phyloP scores from a whole-genome alignment of 2,797 vertebrate species.

The Neosilurus hyrtlii region DNA sequence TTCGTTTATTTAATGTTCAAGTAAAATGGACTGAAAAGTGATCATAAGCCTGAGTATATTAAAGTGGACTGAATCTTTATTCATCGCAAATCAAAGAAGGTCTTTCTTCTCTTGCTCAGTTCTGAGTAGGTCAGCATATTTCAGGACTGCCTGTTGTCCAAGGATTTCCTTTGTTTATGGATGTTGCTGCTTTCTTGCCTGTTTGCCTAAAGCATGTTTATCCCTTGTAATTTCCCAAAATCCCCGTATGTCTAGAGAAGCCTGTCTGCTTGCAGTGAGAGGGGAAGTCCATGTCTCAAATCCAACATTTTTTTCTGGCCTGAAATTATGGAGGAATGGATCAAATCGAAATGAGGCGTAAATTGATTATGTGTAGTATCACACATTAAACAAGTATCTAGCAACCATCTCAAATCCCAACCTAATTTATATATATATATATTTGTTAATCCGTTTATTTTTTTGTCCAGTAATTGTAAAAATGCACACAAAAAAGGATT shows the following conservation, averaged over 20 bases:
- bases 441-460: neutral
- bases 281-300: conserved; percentile 3
- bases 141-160: conserved; percentile 4
- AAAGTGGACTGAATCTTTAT: neutral
- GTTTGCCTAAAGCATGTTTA: conserved; percentile 46
- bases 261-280: conserved; percentile 6
- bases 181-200: conserved; percentile 38
- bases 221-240: conserved; percentile 43
- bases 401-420: neutral
- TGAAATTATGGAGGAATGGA: neutral
- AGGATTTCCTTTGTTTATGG: conserved; percentile 53
- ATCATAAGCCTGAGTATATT: neutral
- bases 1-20: neutral
- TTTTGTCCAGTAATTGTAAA: neutral
- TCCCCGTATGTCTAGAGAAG: conserved; percentile 39
- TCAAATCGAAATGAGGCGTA: neutral
- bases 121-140: conserved; percentile 30
- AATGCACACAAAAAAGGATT: neutral
- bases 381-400: neutral
- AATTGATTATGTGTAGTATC: neutral
- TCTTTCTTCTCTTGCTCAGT: conserved; percentile 11
- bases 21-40: neutral
- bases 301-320: conserved; percentile 6
- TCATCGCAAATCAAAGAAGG: neutral
- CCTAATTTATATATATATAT: too few species aligned